phyloP scores from a whole-genome alignment of 2,113 vertebrate genomes.

The Clarias macrocephalus region DNA sequence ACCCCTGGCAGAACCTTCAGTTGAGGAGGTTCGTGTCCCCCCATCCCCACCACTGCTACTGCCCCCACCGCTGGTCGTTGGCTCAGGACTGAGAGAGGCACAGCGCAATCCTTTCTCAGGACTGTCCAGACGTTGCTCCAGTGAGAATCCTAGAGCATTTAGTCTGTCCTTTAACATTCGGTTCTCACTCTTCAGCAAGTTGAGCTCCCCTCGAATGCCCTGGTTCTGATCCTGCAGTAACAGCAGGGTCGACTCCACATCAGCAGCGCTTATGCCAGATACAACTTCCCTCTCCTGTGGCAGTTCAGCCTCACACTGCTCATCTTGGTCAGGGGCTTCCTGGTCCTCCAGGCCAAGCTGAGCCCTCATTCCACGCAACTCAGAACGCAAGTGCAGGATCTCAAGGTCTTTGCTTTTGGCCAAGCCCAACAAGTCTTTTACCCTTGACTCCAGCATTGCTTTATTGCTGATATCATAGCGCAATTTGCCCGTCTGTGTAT shows the following conservation, averaged over 20 bases:
- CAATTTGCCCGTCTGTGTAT: constrained; percentile 82
- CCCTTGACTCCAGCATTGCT: constrained; percentile 79
- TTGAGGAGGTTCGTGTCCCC: constrained; percentile 73
- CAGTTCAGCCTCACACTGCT: constrained; percentile 23
- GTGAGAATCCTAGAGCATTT: constrained; percentile 84
- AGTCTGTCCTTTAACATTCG: constrained; percentile 86
- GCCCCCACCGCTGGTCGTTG: constrained; percentile 63
- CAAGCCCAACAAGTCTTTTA: constrained; percentile 80
- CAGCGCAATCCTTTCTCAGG: constrained; percentile 80
- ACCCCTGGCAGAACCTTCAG: constrained; percentile 84
- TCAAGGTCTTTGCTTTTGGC: constrained; percentile 85
- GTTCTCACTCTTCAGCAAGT: constrained; percentile 87
- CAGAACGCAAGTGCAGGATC: constrained; percentile 79
- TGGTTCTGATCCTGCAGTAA: constrained; percentile 85
- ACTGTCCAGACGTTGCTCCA: constrained; percentile 82
- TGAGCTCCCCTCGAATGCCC: constrained; percentile 82
- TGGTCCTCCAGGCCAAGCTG: constrained; percentile 75
- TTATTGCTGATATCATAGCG: constrained; percentile 85
- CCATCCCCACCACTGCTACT: constrained; percentile 73
- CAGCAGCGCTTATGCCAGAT: constrained; percentile 67
- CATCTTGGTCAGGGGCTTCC: constrained; percentile 28
- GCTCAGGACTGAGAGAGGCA: constrained; percentile 79
- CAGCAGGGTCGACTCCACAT: constrained; percentile 79
- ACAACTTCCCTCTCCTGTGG: constrained; percentile 69
- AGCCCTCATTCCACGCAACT: constrained; percentile 79